Conservation (phyloP, 2,888 invertebrate genomes). For the Heliconius aoede region DNA sequence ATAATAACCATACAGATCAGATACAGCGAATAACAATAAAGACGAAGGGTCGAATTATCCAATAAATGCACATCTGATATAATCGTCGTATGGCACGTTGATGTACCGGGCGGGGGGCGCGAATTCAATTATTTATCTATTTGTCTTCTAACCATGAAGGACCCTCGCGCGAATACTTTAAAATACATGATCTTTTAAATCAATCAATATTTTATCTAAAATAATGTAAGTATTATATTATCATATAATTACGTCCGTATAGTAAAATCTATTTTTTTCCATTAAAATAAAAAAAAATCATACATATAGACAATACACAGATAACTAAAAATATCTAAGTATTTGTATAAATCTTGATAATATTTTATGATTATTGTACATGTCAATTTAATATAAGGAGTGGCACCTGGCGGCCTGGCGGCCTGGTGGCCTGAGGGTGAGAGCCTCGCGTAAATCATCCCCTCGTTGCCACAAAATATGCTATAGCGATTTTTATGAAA, state of each 20-base stretch:
- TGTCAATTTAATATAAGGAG: slow-evolving; percentile 13
- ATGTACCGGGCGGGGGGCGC: slow-evolving; percentile 52
- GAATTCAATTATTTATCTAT: slow-evolving; percentile 68
- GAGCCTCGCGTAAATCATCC: slow-evolving; percentile 2
- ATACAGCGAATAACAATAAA: slow-evolving; percentile 60
- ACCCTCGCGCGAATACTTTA: neutral
- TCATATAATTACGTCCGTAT: too few species aligned
- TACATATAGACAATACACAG: too few species aligned
- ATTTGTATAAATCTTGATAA: neutral
- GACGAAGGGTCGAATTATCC: slow-evolving; percentile 71
- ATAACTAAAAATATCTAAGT: neutral
- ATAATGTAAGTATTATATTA: too few species aligned
- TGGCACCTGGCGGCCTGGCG: slow-evolving; percentile 17
- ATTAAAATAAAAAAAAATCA: too few species aligned
- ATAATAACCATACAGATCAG: slow-evolving; percentile 38
- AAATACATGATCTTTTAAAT: slow-evolving; percentile 9
- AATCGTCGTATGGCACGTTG: slow-evolving; percentile 55
- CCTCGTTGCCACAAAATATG: neutral
- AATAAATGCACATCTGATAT: slow-evolving; percentile 70
- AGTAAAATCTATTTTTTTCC: too few species aligned
- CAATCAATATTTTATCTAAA: neutral
- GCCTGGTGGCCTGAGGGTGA: slow-evolving; percentile 8
- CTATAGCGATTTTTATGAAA: neutral
- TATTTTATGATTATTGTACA: slow-evolving; percentile 16
- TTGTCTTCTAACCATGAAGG: slow-evolving; percentile 43